These are phyloP conservation scores for Littorina saxatilis DNA, from an alignment of 1,140 invertebrate species.

Conservation along the genomic window DNA sequence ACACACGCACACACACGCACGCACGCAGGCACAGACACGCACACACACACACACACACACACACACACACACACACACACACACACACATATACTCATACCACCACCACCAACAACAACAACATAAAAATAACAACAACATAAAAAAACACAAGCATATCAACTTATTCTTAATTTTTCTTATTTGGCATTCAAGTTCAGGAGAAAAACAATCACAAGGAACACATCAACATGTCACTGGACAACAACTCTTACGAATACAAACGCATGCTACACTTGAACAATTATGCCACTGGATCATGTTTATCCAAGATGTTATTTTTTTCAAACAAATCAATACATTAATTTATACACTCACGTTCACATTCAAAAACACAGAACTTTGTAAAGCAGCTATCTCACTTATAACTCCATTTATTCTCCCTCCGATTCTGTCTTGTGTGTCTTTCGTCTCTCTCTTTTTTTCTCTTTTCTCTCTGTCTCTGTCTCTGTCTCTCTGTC, in stretches of 20 bases:
- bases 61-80: constrained; percentile 15
- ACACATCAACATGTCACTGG: background rate
- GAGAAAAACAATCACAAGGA: no score
- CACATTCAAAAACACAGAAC: background rate
- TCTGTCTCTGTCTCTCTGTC: background rate
- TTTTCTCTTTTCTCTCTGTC: background rate
- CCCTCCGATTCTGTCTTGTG: background rate
- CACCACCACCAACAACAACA: background rate
- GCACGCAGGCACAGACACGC: constrained; percentile 3
- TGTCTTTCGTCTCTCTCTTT: background rate
- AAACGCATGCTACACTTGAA: no score
- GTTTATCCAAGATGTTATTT: no score
- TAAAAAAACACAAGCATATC: constrained; percentile 3
- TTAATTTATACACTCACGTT: background rate
- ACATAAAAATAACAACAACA: constrained; percentile 8
- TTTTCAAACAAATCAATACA: no score
- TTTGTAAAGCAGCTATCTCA: background rate
- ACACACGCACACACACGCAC: background rate
- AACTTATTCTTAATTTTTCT: background rate
- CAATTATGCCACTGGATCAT: no score
- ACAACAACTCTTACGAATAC: background rate
- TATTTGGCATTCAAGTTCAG: no score
- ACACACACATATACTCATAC: background rate
- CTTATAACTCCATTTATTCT: background rate
- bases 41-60: constrained; percentile 15